Evolutionary conservation across 2,888 invertebrate genomes (phyloP).

Genomic region (Apodemia hepburni): DNA sequence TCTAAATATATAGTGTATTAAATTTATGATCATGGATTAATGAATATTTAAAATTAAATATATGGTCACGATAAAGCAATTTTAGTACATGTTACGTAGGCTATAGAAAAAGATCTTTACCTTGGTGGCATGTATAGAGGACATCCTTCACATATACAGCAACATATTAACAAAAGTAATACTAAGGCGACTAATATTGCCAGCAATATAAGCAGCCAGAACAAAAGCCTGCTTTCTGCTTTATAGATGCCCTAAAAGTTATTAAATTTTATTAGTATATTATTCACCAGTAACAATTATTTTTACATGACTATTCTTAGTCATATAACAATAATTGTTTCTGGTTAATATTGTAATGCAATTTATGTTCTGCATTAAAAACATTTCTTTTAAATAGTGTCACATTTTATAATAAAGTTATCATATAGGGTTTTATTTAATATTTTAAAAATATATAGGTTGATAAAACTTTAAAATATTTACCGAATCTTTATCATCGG

Average conservation of each 20-base stretch:
- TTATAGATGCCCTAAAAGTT: conserved; percentile 84
- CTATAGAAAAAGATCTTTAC: conserved; percentile 50
- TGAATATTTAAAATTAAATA: not conserved
- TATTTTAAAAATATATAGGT: too few species aligned
- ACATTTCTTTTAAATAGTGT: too few species aligned
- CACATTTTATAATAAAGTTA: too few species aligned
- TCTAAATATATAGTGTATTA: not conserved
- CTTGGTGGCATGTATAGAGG: conserved; percentile 90
- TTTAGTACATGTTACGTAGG: conserved; percentile 1
- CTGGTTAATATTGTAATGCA: too few species aligned
- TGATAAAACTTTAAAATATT: conserved; percentile 32
- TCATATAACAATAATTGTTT: too few species aligned
- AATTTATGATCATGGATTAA: not conserved
- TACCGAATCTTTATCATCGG: conserved; percentile 52
- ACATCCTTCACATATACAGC: conserved; percentile 92
- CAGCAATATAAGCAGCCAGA: conserved; percentile 89
- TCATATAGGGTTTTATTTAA: too few species aligned
- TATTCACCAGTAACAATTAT: not conserved
- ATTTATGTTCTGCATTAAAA: too few species aligned
- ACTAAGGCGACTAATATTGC: conserved; percentile 87
- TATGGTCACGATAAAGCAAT: conserved; percentile 12
- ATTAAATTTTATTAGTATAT: conserved; percentile 5
- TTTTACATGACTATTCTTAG: too few species aligned
- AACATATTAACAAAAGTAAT: conserved; percentile 86
- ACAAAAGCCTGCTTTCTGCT: conserved; percentile 85